Conservation (phyloP, 2,888 invertebrate species). For the Mesoligia furuncula region DNA sequence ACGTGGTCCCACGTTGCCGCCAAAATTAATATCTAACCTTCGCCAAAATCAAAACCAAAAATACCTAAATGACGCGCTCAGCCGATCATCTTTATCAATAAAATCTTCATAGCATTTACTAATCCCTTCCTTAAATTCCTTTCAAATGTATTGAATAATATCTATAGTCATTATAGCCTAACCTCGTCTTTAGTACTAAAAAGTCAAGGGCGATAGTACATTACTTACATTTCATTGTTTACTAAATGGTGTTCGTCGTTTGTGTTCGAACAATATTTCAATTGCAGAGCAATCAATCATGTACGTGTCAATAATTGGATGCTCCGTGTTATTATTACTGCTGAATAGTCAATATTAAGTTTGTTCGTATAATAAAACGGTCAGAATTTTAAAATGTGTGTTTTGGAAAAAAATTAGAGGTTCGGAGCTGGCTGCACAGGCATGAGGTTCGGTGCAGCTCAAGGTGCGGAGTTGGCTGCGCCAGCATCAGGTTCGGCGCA, state of each 20-base stretch:
- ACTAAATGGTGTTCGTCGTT: slow-evolving; percentile 67
- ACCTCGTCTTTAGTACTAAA: slow-evolving; percentile 75
- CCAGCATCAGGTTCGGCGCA: too few species aligned
- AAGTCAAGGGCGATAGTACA: slow-evolving; percentile 81
- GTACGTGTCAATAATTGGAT: slow-evolving; percentile 73
- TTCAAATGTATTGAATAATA: slow-evolving; percentile 73
- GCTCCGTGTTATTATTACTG: slow-evolving; percentile 68
- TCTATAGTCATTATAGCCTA: slow-evolving; percentile 71
- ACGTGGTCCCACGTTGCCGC: background rate
- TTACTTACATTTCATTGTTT: slow-evolving; percentile 75
- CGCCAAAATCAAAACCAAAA: slow-evolving; percentile 2
- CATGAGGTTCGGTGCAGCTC: too few species aligned
- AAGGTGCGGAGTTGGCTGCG: too few species aligned
- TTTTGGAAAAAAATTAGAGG: slow-evolving; percentile 8
- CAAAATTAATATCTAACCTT: slow-evolving; percentile 21
- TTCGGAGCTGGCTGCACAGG: too few species aligned
- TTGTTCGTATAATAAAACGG: slow-evolving; percentile 63
- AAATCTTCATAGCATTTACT: slow-evolving; percentile 64
- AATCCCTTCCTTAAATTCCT: slow-evolving; percentile 75
- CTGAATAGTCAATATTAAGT: slow-evolving; percentile 52
- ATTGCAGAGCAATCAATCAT: slow-evolving; percentile 69
- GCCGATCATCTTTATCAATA: slow-evolving; percentile 50
- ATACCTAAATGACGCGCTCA: slow-evolving; percentile 15
- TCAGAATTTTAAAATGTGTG: slow-evolving; percentile 39
- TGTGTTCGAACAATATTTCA: slow-evolving; percentile 57